Evolutionary conservation across 1,140 invertebrate species (phyloP), one percentile per base, ranked within the genome.

Genomic region (Eumaeus atala): DNA sequence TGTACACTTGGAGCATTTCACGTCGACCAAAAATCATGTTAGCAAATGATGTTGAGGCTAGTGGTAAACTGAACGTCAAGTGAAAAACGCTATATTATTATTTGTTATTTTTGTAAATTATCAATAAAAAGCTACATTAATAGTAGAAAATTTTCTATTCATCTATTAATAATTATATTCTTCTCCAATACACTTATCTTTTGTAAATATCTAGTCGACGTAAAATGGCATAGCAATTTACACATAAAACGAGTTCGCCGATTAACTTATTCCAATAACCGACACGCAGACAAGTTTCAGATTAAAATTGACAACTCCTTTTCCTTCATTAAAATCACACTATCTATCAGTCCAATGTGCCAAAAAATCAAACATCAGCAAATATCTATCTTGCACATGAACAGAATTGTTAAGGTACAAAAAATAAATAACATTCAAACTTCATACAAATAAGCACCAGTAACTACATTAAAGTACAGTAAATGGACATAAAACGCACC

Each of bases 371-470:
- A 9, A 10, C 7, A 33, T 42, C 12, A n/a, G 9, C 21, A 28
- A 28, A 16, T 1, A 44, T 14, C n/a, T 17, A 17, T 44, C 9
- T 14, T 14, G 40, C 40, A 17, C 7, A 7, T 14, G 40, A 16
- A 16, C 7, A 17, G 9, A 28, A 28, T 6, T 9, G 6, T 44
- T 16, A 14, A 17, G 21, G 16, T 44, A 44, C 40, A 14, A 33
- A 53, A 53, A 42, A 53, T 53, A 44, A 53, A 53, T 53, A 53
- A 53, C 51, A 53, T 34, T 44, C 21, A 44, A 40, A 42, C 38
- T 42, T 44, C 38, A 53, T 44, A 44, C 12, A 44, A 53, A 40
- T 53, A 53, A 53, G 51, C 51, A 53, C 51, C 51, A 53, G 42
- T 53, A 34, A 40, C 21, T 38, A 40, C 37, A 21, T 40, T 44